Conservation (phyloP, 2,797 vertebrate species). For the Spinibarbus caldwelli region DNA sequence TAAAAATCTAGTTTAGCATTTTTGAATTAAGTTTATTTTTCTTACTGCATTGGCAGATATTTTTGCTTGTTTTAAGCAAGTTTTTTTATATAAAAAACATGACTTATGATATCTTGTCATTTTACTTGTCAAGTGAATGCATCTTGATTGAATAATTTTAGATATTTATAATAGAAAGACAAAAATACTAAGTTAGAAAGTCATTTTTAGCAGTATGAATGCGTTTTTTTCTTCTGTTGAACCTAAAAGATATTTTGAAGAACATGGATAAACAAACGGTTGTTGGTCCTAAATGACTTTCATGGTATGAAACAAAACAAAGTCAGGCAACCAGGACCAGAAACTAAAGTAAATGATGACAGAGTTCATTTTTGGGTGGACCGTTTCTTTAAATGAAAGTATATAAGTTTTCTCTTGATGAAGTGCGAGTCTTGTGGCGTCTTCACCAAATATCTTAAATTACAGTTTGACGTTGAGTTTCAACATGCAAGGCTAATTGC, state of each 20-base stretch:
- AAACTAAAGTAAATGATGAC: neutral
- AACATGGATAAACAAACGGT: neutral
- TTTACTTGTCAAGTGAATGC: too few relatives aligned
- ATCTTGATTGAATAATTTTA: too few relatives aligned
- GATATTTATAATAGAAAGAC: too few relatives aligned
- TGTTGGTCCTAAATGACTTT: neutral
- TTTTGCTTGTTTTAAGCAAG: too few relatives aligned
- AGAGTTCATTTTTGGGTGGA: accelerated
- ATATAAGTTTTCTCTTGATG: neutral
- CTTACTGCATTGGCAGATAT: too few relatives aligned
- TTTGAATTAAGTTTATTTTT: too few relatives aligned
- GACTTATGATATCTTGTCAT: too few relatives aligned
- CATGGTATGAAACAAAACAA: neutral
- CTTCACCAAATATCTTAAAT: accelerated
- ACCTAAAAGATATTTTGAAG: neutral
- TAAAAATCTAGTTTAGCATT: neutral
- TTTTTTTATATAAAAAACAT: too few relatives aligned
- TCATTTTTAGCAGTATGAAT: too few relatives aligned
- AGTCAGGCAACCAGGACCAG: neutral
- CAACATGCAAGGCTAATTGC: neutral
- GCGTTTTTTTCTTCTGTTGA: neutral
- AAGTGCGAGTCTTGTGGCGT: neutral
- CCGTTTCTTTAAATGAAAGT: neutral
- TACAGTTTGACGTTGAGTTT: too few relatives aligned
- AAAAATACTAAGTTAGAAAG: too few relatives aligned